Conservation (phyloP, 1,140 invertebrate species). For the Drosophila rhopaloa region DNA sequence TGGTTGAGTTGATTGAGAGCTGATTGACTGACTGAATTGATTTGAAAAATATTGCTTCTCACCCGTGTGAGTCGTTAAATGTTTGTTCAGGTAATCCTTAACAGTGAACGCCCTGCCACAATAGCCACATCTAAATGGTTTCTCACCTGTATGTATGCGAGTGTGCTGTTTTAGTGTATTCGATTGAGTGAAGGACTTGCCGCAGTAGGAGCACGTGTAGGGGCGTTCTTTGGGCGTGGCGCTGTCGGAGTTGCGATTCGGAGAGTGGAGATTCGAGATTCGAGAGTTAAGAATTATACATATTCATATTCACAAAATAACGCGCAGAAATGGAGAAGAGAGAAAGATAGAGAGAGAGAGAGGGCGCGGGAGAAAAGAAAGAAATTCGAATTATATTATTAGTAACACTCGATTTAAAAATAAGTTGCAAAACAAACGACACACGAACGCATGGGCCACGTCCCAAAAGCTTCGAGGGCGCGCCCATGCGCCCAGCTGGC, state of each 20-base stretch:
- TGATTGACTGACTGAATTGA: slow-evolving; percentile 83
- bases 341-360: slow-evolving; percentile 42
- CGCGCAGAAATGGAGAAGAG: slow-evolving; percentile 38
- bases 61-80: slow-evolving; percentile 85
- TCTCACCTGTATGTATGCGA: slow-evolving; percentile 85
- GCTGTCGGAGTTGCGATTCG: slow-evolving; percentile 60
- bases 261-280: slow-evolving; percentile 50
- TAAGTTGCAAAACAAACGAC: slow-evolving; percentile 85
- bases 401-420: slow-evolving; percentile 71
- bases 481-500: slow-evolving; percentile 86
- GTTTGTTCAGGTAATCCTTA: slow-evolving; percentile 85
- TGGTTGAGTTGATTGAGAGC: slow-evolving; percentile 69
- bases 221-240: slow-evolving; percentile 84
- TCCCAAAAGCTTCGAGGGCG: slow-evolving; percentile 86
- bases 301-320: slow-evolving; percentile 43
- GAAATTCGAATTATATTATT: slow-evolving; percentile 79
- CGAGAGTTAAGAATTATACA: slow-evolving; percentile 61
- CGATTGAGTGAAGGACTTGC: slow-evolving; percentile 88
- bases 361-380: slow-evolving; percentile 59
- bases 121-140: slow-evolving; percentile 85
- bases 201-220: slow-evolving; percentile 90
- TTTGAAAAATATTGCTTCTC: slow-evolving; percentile 84
- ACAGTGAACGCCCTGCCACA: slow-evolving; percentile 85
- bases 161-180: slow-evolving; percentile 85
- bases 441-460: slow-evolving; percentile 91